Evolutionary conservation across 1,140 invertebrate species (phyloP), one percentile per base, ranked within the genome.

Genomic region (Oscheius sp.): DNA sequence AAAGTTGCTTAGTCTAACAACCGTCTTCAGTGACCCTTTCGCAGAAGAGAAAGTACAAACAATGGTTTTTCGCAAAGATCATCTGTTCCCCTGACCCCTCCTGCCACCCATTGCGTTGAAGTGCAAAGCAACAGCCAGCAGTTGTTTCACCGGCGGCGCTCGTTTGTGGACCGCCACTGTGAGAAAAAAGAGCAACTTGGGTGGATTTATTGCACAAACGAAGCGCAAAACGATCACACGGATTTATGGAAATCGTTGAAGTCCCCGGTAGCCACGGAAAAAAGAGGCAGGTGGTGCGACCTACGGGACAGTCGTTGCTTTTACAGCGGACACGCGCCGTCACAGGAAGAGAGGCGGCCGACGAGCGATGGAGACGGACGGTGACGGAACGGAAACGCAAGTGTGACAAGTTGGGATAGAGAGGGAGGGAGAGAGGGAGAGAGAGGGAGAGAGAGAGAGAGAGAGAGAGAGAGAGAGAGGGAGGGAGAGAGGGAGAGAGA

Each of bases 141-240:
- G n/a, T n/a, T n/a, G n/a, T n/a, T n/a, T n/a, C n/a, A n/a, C n/a
- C n/a, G n/a, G n/a, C n/a, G n/a, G n/a, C n/a, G n/a, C 49, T 55
- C 38, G 38, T 7, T 55, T 55, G 49, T 20, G 7, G 49, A 55
- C 49, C 49, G 7, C 7, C n/a, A n/a, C 49, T 55, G 4, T 55
- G 49, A 13, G 49, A 55, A 55, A 55, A 55, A 55, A 23, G 23
- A 23, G 49, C 28, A 55, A 55, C 49, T 55, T 55, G 49, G 49
- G 23, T 26, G 49, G n/a, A 55, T 55, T 13, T 55, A 55, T 55
- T 55, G 49, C 7, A 4, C 23, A 55, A 55, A 55, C 49, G 23
- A 23, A 20, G 7, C 49, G 49, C 15, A 26, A 7, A 7, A 4
- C 28, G 7, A 4, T 13, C 7, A 13, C 23, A 23, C 49, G 28